Conservation (phyloP, 2,797 vertebrate genomes). For the Emys orbicularis region DNA sequence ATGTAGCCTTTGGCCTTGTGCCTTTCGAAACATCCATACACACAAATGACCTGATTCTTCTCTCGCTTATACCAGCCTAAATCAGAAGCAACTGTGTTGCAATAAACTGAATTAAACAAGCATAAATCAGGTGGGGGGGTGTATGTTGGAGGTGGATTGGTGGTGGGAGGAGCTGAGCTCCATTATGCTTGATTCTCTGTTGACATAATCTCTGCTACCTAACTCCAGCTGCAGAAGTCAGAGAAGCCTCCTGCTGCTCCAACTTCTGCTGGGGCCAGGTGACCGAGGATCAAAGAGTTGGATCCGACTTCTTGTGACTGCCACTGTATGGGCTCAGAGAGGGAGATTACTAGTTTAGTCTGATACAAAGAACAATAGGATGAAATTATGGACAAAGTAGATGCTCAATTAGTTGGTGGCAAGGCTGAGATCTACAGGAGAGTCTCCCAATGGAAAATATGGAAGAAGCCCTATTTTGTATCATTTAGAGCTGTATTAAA, state of each 20-base stretch:
- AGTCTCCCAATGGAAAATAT: background rate
- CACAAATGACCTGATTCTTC: conserved; percentile 1
- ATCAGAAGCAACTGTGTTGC: background rate
- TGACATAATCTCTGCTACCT: no score
- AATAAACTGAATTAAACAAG: background rate
- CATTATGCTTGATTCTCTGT: no score
- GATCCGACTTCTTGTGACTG: background rate
- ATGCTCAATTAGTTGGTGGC: background rate
- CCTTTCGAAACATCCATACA: conserved; percentile 27
- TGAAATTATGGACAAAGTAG: background rate
- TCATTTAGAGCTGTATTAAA: background rate
- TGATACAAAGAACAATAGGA: background rate
- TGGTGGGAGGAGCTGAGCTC: no score
- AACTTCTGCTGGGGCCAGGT: no score
- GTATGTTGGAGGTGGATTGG: no score
- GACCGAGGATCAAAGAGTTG: background rate
- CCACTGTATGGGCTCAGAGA: background rate
- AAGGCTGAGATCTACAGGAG: background rate
- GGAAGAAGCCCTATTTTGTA: background rate
- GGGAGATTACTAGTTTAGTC: background rate
- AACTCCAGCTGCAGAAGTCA: no score
- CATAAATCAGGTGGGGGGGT: background rate
- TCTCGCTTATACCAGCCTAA: conserved; percentile 1
- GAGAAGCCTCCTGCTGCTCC: no score
- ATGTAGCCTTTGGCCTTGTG: background rate